Evolutionary conservation across 2,888 invertebrate species (phyloP).

Genomic region (Lithophane ornitopus): DNA sequence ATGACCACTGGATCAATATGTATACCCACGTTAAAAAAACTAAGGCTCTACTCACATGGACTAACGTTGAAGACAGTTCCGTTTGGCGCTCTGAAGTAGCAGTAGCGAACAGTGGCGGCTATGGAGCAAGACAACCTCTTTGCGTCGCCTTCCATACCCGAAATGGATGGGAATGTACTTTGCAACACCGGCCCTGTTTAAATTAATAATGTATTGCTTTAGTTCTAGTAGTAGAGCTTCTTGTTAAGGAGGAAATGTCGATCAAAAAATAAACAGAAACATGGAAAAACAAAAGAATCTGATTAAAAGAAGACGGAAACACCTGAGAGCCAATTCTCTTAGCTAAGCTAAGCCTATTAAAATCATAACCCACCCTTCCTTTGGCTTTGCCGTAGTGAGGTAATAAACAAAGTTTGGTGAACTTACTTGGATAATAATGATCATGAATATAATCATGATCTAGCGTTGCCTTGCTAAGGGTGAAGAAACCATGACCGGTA

Average conservation of each 20-base stretch:
- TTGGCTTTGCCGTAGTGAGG: too few species aligned
- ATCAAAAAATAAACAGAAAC: neutral
- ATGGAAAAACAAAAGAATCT: neutral
- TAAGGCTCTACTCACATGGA: slow-evolving; percentile 73
- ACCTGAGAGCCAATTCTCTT: too few species aligned
- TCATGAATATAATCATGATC: accelerated
- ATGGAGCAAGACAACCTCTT: slow-evolving; percentile 79
- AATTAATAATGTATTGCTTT: neutral
- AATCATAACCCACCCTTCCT: too few species aligned
- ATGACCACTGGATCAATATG: too few species aligned
- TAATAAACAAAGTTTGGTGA: neutral
- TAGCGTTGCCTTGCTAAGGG: neutral
- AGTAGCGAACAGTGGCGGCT: slow-evolving; percentile 78
- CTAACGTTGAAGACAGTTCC: slow-evolving; percentile 79
- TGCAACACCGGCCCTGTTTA: slow-evolving; percentile 76
- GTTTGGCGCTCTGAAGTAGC: slow-evolving; percentile 82
- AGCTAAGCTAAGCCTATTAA: too few species aligned
- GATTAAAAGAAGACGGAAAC: neutral
- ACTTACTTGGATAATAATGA: neutral
- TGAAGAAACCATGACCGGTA: slow-evolving; percentile 79
- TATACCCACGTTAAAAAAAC: too few species aligned
- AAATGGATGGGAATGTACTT: too few species aligned
- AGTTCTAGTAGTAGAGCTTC: neutral
- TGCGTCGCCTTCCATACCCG: slow-evolving; percentile 66
- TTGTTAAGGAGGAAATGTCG: too few species aligned